These are phyloP conservation scores for Brachyistius frenatus DNA, from an alignment of 2,113 vertebrate genomes.

Conservation along the genomic window DNA sequence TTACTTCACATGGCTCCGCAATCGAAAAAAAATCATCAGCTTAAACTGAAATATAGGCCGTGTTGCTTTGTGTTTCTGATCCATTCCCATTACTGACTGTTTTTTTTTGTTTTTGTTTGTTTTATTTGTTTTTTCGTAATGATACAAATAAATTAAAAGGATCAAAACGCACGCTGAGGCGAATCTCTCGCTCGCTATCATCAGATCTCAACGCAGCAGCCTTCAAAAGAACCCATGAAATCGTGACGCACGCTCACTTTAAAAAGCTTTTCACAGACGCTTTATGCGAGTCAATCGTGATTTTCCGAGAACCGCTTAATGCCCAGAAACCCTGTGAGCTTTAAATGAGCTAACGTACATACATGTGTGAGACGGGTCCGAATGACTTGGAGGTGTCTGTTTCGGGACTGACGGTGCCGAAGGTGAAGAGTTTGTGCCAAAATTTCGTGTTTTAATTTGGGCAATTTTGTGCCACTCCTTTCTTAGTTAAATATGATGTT, in stretches of 20 bases:
- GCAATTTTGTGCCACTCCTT: neutral
- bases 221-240: conserved; percentile 34
- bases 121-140: conserved; percentile 40
- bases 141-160: conserved; percentile 59
- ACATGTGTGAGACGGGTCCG: conserved; percentile 12
- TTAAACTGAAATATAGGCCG: conserved; percentile 18
- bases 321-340: conserved; percentile 48
- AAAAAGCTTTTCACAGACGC: conserved; percentile 35
- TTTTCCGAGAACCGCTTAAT: conserved; percentile 55
- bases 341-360: conserved; percentile 38
- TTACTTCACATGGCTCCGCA: conserved; percentile 64
- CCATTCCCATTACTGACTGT: conserved; percentile 48
- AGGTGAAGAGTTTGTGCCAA: neutral
- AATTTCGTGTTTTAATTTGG: neutral
- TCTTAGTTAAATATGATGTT: neutral
- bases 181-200: conserved; percentile 43
- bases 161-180: conserved; percentile 60
- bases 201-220: conserved; percentile 13
- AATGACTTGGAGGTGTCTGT: conserved; percentile 20
- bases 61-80: conserved; percentile 53
- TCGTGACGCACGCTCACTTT: conserved; percentile 2
- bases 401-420: neutral
- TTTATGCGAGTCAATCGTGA: conserved; percentile 40
- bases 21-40: conserved; percentile 27
- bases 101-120: conserved; percentile 13